A percentile compares a stretch with the other conserved stretches of the same genome.
Evolutionary conservation across 2,113 vertebrate species (phyloP).

Genomic region (Lepisosteus osseus): DNA sequence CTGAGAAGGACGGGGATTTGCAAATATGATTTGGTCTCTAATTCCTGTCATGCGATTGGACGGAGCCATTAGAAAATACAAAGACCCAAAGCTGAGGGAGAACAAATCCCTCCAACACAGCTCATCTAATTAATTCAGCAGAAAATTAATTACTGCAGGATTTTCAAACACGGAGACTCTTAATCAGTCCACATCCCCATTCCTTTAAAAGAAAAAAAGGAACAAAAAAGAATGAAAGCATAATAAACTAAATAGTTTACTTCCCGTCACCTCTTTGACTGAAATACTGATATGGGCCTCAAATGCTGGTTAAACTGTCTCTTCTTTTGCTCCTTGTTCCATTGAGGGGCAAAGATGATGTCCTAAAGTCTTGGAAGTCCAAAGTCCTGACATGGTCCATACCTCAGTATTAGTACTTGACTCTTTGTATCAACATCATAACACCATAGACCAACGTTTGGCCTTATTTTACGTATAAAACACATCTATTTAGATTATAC

Average conservation of each 20-base stretch:
- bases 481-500: too few relatives aligned
- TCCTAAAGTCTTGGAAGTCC: too few relatives aligned
- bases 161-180: constrained; percentile 45
- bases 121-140: constrained; percentile 78
- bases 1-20: constrained; percentile 22
- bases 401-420: too few relatives aligned
- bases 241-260: constrained; percentile 19
- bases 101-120: constrained; percentile 41
- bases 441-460: too few relatives aligned
- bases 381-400: too few relatives aligned
- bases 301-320: background rate
- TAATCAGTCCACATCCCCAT: constrained; percentile 27
- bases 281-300: background rate
- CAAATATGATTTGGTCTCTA: constrained; percentile 41
- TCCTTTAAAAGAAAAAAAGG: constrained; percentile 22
- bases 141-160: constrained; percentile 78
- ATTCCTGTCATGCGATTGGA: constrained; percentile 43
- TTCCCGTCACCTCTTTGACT: constrained; percentile 12
- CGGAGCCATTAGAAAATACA: constrained; percentile 39
- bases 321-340: background rate
- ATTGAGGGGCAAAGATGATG: too few relatives aligned
- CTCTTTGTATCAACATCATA: too few relatives aligned
- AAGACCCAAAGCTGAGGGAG: constrained; percentile 21
- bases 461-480: too few relatives aligned
- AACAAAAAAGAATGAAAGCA: background rate